Evolutionary conservation across 2,888 invertebrate species (phyloP), one percentile per base, ranked within the genome.

Genomic region (Macropis europaea): DNA sequence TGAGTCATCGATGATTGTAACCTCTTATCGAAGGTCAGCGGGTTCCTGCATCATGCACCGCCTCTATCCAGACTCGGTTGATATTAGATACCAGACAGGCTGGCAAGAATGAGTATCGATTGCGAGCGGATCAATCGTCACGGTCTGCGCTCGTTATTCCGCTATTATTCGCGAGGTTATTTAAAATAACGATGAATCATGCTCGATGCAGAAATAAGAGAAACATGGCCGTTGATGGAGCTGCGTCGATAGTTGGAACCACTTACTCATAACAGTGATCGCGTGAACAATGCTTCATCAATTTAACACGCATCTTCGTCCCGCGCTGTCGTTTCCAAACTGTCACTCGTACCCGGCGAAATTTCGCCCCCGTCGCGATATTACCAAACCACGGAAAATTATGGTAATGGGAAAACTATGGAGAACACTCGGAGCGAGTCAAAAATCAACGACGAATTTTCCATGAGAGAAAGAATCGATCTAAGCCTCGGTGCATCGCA

Each of bases 1-100:
- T 45, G 60, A 60, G 63, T 77, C 73, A 66, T 67, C 66, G 63
- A 63, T 40, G 66, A 36, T 64, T 13, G 57, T 45, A 19, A 28
- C 40, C 32, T 22, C 60, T 32, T 9, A 28, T 6, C 13, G 59
- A 57, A 56, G 64, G 59, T 57, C 63, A 47, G 17, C 69, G 2
- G 43, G 50, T 43, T 52, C 26, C 9, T 7, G 11, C 13, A 13
- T 47, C 57, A 7, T n/a, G 38, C 42, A 19, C 28, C 13, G 36
- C 52, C 26, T 52, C n/a, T n/a, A n/a, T n/a, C 19, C 26, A 3
- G 15, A 19, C 26, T 9, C 13, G 40, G 26, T 45, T 34, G 53
- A 45, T 34, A 34, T 7, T n/a, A n/a, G 24, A 11, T n/a, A 13
- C 22, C 45, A 13, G 15, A 28, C 2, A 6, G 15, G 11, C 28